These are phyloP conservation scores for Paradoxurus hermaphroditus DNA, from an alignment of 2,113 vertebrate species.

Conservation along the genomic window DNA sequence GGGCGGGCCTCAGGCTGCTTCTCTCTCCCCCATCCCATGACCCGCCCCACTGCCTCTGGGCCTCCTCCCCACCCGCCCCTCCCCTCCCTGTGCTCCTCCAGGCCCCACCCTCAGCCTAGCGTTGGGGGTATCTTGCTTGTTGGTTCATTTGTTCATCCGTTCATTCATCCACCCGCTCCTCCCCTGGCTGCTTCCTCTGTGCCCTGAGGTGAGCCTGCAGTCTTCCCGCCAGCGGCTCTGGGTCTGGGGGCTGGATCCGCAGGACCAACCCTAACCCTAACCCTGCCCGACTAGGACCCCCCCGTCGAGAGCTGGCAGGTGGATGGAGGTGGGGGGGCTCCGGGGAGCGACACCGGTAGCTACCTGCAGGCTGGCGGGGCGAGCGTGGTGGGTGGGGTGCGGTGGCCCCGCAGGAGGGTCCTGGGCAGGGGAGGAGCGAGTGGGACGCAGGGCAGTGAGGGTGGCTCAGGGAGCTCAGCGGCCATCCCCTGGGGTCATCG, in stretches of 20 bases:
- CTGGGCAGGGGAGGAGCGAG: neutral
- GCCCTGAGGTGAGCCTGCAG: too few species aligned
- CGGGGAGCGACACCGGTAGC: rapidly evolving
- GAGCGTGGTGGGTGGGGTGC: neutral
- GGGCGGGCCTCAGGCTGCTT: too few species aligned
- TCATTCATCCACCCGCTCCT: neutral
- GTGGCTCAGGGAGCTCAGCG: rapidly evolving
- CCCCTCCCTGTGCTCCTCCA: neutral
- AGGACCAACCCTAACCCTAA: neutral
- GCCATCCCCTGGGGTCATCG: rapidly evolving
- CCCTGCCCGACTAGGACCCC: neutral
- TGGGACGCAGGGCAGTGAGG: neutral
- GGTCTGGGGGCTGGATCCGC: neutral
- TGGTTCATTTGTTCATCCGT: neutral
- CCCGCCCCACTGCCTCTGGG: neutral
- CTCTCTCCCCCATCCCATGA: rapidly evolving
- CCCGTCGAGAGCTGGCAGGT: neutral
- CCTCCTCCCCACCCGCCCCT: neutral
- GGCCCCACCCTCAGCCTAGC: rapidly evolving
- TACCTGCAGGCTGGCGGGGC: neutral
- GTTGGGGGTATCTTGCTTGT: neutral
- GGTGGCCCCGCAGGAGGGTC: neutral
- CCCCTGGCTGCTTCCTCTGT: neutral
- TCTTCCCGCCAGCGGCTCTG: neutral
- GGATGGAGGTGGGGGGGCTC: rapidly evolving